Evolutionary conservation across 2,113 vertebrate species (phyloP), one percentile per base, ranked within the genome.

Genomic region (Phocoena phocoena): DNA sequence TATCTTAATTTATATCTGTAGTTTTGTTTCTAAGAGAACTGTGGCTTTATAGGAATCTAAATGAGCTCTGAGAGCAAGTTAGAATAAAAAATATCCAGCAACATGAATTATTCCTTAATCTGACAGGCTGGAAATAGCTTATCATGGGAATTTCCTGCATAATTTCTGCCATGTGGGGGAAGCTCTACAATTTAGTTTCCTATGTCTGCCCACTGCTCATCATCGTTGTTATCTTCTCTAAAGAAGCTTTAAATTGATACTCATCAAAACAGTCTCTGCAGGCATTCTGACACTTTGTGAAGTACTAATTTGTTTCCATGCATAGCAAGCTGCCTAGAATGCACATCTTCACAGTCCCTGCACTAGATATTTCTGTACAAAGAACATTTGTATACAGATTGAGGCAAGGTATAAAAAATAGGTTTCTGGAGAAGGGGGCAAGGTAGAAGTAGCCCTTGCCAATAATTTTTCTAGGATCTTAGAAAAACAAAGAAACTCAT

Each of bases 401-500:
- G 68, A 95, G 12, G 47, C 13, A 74, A 81, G 6, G 25, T 92
- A 2, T 76, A 97, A 93, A 95, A 97, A 96, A 83, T 9, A 93
- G 58, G 25, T 63, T 95, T 95, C 80, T 96, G 65, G 70, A 53
- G 63, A 92, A 87, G 9, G 17, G 60, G 36, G 44, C 44, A 95
- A 41, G 47, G 55, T 80, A 21, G 47, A 89, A 90, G 41, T 53
- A 96, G 55, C 55, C 44, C 47, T 90, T 77, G 36, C 31, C n/a
- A 77, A 55, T 71, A 82, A 86, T 53, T 94, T 92, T 91, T 88
- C 84, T 96, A 74, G 63, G 20, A 70, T 86, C 55, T 89, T 71
- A 96, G 68, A 63, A 89, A 96, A 93, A 88, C 47, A 93, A 15
- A 94, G 21, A 96, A 96, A 91, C 60, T 31, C 71, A 77, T 38